Percentiles rank a stretch among this genome's conserved stretches.
Conservation (phyloP, 2,113 vertebrate species). For the Odontophorus gujanensis region DNA sequence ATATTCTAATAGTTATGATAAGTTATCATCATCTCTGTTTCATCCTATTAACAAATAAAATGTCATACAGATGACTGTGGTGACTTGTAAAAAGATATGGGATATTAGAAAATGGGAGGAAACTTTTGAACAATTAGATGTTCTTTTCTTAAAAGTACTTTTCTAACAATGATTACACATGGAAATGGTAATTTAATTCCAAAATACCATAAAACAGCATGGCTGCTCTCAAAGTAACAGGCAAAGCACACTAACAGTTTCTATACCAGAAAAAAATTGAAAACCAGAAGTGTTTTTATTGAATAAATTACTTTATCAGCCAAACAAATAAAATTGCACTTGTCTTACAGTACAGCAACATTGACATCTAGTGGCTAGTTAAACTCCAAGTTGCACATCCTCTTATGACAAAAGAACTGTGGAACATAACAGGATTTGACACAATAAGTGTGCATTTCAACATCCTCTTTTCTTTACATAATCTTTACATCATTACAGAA, state of each 20-base stretch:
- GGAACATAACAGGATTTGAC: not conserved
- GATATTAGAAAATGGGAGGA: not conserved
- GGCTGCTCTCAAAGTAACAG: not conserved
- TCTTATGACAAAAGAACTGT: not conserved
- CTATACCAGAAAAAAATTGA: not conserved
- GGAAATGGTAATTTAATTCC: slow-evolving; percentile 21
- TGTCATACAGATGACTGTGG: not conserved
- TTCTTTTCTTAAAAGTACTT: slow-evolving; percentile 13
- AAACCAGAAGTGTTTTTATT: slow-evolving; percentile 9
- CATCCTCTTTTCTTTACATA: not conserved
- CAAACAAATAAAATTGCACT: slow-evolving; percentile 53
- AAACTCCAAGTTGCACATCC: not conserved
- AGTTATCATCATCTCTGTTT: not conserved
- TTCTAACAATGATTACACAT: not conserved
- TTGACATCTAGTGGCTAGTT: slow-evolving; percentile 60
- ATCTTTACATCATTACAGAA: not conserved
- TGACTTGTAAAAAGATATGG: not conserved
- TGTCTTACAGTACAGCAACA: slow-evolving; percentile 35
- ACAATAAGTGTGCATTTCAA: not conserved
- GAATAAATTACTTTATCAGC: slow-evolving; percentile 33
- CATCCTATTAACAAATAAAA: slow-evolving; percentile 10
- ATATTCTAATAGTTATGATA: not conserved
- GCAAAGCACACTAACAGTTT: not conserved
- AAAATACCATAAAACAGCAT: not conserved
- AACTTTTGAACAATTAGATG: not conserved